These are phyloP conservation scores for Netelia virgata DNA, from an alignment of 2,888 invertebrate species.

Conservation along the genomic window DNA sequence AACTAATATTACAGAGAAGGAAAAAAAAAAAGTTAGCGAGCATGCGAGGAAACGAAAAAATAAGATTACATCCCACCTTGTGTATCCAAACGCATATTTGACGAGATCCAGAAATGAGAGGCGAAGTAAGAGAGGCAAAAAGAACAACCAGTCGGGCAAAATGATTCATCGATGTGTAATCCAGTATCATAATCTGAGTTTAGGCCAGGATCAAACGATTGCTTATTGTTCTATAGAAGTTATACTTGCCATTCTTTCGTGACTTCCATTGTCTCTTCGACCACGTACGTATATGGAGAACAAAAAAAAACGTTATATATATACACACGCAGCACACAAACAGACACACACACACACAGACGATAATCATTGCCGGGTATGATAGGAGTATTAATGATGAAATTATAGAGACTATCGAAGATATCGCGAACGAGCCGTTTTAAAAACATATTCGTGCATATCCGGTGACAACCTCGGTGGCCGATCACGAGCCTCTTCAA, in stretches of 20 bases:
- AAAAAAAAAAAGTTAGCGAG: conserved; percentile 31
- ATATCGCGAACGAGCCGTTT: conserved; percentile 38
- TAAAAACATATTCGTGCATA: conserved; percentile 5
- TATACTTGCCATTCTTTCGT: conserved; percentile 66
- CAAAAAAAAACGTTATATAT: conserved; percentile 32
- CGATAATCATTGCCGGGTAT: conserved; percentile 54
- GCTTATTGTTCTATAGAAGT: conserved; percentile 67
- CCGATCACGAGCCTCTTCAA: conserved; percentile 12
- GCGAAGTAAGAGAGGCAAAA: conserved; percentile 58
- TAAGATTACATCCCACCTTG: conserved; percentile 49
- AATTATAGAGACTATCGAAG: conserved; percentile 36
- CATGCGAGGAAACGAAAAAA: conserved; percentile 35
- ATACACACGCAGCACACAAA: conserved; percentile 1
- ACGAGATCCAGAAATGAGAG: conserved; percentile 39
- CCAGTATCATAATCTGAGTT: conserved; percentile 70
- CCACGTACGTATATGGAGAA: conserved; percentile 45
- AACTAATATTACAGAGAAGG: conserved; percentile 83
- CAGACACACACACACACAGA: too few species aligned
- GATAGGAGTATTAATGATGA: conserved; percentile 47
- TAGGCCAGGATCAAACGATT: conserved; percentile 70
- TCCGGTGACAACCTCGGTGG: conserved; percentile 27
- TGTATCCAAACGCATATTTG: conserved; percentile 50
- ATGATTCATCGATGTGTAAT: conserved; percentile 61
- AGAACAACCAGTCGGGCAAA: conserved; percentile 46
- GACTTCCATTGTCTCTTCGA: conserved; percentile 66